A percentile compares a stretch with the other conserved stretches of the same genome.
These are phyloP conservation scores for Alca torda DNA, from an alignment of 2,797 vertebrate species.

Conservation along the genomic window DNA sequence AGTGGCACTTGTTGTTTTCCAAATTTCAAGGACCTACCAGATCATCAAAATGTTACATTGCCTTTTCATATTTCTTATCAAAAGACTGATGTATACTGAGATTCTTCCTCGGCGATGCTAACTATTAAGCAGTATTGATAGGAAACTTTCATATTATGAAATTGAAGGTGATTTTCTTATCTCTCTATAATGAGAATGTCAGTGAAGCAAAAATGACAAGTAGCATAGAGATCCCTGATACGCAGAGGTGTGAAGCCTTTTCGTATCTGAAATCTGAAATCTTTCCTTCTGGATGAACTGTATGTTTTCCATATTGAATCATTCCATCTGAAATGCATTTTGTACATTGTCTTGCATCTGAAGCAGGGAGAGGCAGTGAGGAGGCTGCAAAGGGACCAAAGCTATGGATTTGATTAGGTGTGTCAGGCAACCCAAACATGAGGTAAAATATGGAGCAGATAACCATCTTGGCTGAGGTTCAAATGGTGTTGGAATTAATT, in stretches of 20 bases:
- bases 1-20: neutral
- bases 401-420: conserved; percentile 27
- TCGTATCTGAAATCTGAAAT: neutral
- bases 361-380: neutral
- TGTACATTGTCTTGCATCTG: neutral
- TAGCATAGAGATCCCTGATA: neutral
- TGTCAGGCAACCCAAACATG: neutral
- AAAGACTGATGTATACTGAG: neutral
- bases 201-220: neutral
- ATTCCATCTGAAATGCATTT: neutral
- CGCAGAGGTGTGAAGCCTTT: neutral
- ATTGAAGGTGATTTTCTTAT: neutral
- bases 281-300: neutral
- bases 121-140: neutral
- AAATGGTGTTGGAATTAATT: neutral
- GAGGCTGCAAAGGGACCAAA: neutral
- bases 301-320: neutral
- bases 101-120: neutral
- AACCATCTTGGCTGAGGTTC: neutral
- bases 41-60: neutral
- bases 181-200: neutral
- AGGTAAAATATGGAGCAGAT: neutral
- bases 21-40: neutral
- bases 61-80: neutral
- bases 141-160: neutral